Percentiles rank a stretch among this genome's conserved stretches.
These are phyloP conservation scores for Cyanocitta stelleri DNA, from an alignment of 2,113 vertebrate species.

Conservation along the genomic window DNA sequence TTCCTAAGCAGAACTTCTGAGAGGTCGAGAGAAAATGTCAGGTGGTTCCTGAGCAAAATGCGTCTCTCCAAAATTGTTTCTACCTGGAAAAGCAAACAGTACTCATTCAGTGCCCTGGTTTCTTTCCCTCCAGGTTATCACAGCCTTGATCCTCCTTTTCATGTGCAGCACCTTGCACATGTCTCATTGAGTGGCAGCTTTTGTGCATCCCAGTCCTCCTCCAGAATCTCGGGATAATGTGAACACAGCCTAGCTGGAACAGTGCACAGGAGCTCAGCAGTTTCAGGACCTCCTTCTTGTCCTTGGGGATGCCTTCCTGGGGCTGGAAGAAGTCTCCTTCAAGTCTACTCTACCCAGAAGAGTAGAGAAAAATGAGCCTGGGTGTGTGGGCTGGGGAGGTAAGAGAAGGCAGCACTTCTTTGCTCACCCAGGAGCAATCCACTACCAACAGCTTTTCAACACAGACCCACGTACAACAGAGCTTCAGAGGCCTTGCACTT, in stretches of 20 bases:
- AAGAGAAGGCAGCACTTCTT: background rate
- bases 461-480: rapidly evolving
- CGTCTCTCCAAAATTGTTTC: background rate
- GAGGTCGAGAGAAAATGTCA: background rate
- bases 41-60: background rate
- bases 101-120: background rate
- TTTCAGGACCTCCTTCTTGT: background rate
- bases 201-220: background rate
- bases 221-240: background rate
- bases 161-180: background rate
- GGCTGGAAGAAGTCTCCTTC: background rate
- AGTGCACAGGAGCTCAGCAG: background rate
- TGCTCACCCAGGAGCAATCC: background rate
- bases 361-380: background rate
- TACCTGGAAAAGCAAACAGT: background rate
- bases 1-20: background rate
- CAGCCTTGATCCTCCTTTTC: background rate
- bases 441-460: background rate
- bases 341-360: background rate
- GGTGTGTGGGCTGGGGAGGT: rapidly evolving
- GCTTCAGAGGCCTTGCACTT: background rate
- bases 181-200: background rate
- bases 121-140: background rate
- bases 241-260: background rate
- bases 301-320: background rate